Evolutionary conservation across 2,113 vertebrate species (phyloP).

Genomic region (Tupaia tana): DNA sequence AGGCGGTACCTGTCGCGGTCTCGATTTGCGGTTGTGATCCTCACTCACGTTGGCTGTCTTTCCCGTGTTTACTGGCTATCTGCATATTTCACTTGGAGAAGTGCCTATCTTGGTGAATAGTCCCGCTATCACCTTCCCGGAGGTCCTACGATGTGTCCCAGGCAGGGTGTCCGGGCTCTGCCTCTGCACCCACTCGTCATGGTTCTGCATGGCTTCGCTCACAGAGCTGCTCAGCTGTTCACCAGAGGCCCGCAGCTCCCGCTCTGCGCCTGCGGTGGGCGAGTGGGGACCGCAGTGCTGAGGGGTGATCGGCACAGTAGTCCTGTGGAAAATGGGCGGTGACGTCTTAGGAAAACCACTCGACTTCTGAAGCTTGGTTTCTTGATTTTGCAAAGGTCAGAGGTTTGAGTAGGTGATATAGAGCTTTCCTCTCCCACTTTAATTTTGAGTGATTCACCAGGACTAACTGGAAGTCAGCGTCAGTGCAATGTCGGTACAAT

Average conservation of each 20-base stretch:
- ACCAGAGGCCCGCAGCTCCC: no score
- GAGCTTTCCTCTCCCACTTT: background rate
- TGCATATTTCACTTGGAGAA: background rate
- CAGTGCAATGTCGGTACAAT: background rate
- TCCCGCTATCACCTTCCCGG: background rate
- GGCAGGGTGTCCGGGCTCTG: no score
- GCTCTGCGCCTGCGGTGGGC: background rate
- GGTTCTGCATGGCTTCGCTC: no score
- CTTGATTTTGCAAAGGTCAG: background rate
- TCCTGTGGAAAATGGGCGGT: background rate
- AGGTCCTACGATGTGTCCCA: fast-evolving
- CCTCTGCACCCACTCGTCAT: no score
- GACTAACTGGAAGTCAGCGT: background rate
- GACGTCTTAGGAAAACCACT: background rate
- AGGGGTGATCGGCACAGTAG: background rate
- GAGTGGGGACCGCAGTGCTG: background rate
- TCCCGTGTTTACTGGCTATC: background rate
- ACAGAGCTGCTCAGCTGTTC: no score
- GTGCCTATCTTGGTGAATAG: no score
- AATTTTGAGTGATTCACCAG: background rate
- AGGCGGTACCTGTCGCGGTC: background rate
- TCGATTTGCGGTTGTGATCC: background rate
- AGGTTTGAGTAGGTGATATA: background rate
- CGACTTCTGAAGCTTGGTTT: background rate
- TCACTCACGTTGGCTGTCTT: background rate